Conservation (phyloP, 1,140 invertebrate genomes). For the Calliphora vicina region DNA sequence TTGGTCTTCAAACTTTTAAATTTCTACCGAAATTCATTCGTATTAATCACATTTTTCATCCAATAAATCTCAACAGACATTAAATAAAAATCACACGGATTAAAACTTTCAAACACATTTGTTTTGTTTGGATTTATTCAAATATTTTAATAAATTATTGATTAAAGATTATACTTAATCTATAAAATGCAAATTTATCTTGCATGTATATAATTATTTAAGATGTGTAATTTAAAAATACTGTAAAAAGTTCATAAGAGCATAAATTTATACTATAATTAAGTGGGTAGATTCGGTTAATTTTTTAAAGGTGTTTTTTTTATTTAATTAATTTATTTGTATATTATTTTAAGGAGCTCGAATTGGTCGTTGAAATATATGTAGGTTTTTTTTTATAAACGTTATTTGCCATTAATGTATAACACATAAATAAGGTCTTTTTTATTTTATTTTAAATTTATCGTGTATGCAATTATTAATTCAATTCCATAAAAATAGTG, state of each 20-base stretch:
- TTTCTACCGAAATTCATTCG: too few relatives aligned
- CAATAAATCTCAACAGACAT: too few relatives aligned
- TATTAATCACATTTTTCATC: too few relatives aligned
- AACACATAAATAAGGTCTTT: not conserved
- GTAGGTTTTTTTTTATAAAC: not conserved
- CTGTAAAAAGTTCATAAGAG: constrained; percentile 32
- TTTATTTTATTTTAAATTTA: not conserved
- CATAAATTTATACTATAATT: constrained; percentile 30
- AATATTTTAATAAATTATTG: not conserved
- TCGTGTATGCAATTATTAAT: not conserved
- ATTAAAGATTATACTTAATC: not conserved
- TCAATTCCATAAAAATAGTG: constrained; percentile 12
- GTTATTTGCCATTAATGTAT: not conserved
- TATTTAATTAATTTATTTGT: not conserved
- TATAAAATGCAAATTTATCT: not conserved
- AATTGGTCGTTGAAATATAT: not conserved
- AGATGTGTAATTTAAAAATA: constrained; percentile 12
- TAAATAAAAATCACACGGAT: too few relatives aligned
- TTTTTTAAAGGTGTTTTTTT: not conserved
- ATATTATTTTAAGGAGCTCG: not conserved
- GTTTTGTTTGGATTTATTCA: not conserved
- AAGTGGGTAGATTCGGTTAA: constrained; percentile 26
- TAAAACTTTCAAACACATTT: not conserved
- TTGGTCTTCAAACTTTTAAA: too few relatives aligned
- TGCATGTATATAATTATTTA: not conserved